Evolutionary conservation across 2,888 invertebrate species (phyloP).

Genomic region (Piscicola geometra): DNA sequence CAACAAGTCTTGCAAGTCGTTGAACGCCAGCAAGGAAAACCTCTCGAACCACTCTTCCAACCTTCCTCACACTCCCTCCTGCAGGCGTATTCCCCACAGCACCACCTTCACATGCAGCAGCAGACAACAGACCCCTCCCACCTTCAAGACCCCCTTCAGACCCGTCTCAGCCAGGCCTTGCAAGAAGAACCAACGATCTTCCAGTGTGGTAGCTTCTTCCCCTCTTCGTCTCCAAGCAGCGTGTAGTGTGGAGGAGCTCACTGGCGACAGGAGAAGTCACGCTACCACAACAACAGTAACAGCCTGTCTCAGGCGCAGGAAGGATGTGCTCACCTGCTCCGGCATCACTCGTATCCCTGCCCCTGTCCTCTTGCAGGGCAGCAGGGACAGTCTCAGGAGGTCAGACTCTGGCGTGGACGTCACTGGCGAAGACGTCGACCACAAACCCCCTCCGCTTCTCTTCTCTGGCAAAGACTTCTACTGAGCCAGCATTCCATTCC

Average conservation of each 20-base stretch:
- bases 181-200: too few relatives aligned
- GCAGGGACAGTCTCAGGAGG: conserved; percentile 36
- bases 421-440: conserved; percentile 29
- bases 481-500: not conserved
- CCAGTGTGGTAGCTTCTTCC: too few relatives aligned
- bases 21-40: conserved; percentile 16
- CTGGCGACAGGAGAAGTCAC: too few relatives aligned
- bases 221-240: too few relatives aligned
- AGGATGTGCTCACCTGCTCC: conserved; percentile 36
- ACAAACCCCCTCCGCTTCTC: not conserved
- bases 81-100: not conserved
- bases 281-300: too few relatives aligned
- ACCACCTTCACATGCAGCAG: not conserved
- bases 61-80: too few relatives aligned
- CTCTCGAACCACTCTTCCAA: too few relatives aligned
- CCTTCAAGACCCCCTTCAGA: not conserved
- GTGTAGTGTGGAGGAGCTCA: too few relatives aligned
- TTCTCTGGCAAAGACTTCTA: conserved; percentile 9
- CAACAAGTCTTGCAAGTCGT: not conserved
- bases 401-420: conserved; percentile 45
- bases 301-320: conserved; percentile 39
- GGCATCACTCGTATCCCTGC: conserved; percentile 39
- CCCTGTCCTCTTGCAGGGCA: conserved; percentile 32
- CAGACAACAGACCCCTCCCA: not conserved
- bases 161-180: not conserved